phyloP scores from a whole-genome alignment of 2,113 vertebrate genomes.

The Notothenia coriiceps region DNA sequence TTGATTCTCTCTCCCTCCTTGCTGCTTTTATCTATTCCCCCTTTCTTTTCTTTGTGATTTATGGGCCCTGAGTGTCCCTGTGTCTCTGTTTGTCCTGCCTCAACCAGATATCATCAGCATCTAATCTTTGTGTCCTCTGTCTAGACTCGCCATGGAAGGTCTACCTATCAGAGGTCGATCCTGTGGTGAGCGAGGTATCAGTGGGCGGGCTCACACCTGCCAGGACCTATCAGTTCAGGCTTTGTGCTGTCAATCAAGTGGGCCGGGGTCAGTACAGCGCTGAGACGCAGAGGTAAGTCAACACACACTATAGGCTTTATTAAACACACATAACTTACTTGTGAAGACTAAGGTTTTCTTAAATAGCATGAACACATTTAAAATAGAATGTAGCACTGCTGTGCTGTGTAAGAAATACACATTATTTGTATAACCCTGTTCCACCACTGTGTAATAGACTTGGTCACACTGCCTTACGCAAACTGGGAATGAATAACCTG shows the following conservation, averaged over 20 bases:
- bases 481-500: slow-evolving; percentile 50
- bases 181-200: slow-evolving; percentile 82
- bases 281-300: slow-evolving; percentile 90
- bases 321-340: slow-evolving; percentile 2
- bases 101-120: slow-evolving; percentile 51
- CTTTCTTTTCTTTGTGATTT: slow-evolving; percentile 40
- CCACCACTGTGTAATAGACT: slow-evolving; percentile 53
- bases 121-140: slow-evolving; percentile 60
- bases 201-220: slow-evolving; percentile 94
- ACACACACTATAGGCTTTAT: neutral
- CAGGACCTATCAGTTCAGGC: slow-evolving; percentile 94
- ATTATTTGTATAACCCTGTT: slow-evolving; percentile 29
- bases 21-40: slow-evolving; percentile 27
- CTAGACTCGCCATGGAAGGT: slow-evolving; percentile 97
- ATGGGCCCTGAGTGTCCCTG: slow-evolving; percentile 29
- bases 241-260: slow-evolving; percentile 95
- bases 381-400: slow-evolving; percentile 17
- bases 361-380: slow-evolving; percentile 35
- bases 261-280: slow-evolving; percentile 94
- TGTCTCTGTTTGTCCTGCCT: slow-evolving; percentile 50
- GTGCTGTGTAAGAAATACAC: slow-evolving; percentile 44
- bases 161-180: slow-evolving; percentile 89
- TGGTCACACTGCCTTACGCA: slow-evolving; percentile 46
- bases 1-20: slow-evolving; percentile 1
- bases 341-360: slow-evolving; percentile 15